Evolutionary conservation across 2,888 invertebrate species (phyloP), one percentile per base, ranked within the genome.

Genomic region (Hydropsyche betteni): DNA sequence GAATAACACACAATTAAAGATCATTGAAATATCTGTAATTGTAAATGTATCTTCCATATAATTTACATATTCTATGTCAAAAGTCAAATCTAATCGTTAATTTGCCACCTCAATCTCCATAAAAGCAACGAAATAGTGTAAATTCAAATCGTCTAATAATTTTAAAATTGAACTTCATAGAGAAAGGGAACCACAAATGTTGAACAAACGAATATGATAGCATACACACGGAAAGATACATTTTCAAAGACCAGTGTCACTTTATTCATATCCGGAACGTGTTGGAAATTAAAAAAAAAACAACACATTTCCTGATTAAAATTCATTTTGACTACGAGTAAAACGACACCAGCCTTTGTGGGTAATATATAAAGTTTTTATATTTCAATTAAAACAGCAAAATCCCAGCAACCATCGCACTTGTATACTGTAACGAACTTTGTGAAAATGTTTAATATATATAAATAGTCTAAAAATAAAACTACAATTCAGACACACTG

Each of bases 361-460:
- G 12, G 34, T 64, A 64, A 64, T 64, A 64, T 64, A 64, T 64
- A 64, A 64, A 33, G 36, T 64, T 64, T 61, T 72, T 58, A 70
- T 58, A 58, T 58, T 58, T 72, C 55, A 61, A 58, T 72, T 58
- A 77, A 79, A 76, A 79, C 79, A 78, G 79, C 79, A 77, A 79
- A 77, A 69, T 78, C 79, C 79, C 79, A 79, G 79, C 79, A 79
- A 79, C 79, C 79, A 79, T 79, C 79, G 75, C 77, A 79, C 75
- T 64, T 79, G 79, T 74, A 78, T 79, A 79, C 79, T 79, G 79
- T 78, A 79, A 79, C 78, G 58, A 76, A 76, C 68, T 70, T 72
- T 77, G 75, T 79, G 71, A 78, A 78, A 77, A 78, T 76, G 74
- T 72, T 76, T 74, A 55, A 68, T 74, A 78, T 70, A 69, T 78